Percentiles rank a stretch among this genome's conserved stretches.
Conservation (phyloP, 2,888 invertebrate genomes). For the Agelastica alni region DNA sequence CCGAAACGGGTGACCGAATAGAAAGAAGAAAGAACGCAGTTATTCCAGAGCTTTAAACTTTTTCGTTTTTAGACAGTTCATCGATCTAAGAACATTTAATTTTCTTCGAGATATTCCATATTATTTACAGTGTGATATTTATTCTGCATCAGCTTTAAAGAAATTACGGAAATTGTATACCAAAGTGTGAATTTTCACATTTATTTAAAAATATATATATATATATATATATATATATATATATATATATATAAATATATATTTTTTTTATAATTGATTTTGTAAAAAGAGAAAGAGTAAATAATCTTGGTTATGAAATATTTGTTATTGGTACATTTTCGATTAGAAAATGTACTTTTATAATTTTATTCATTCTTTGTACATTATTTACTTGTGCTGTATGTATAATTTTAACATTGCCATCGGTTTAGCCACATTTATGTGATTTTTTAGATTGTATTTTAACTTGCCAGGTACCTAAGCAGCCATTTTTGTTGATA, state of each 20-base stretch:
- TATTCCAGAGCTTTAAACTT: neutral
- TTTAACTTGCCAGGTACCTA: constrained; percentile 5
- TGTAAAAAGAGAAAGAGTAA: constrained; percentile 38
- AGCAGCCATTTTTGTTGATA: too few species aligned
- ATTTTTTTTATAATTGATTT: constrained; percentile 37
- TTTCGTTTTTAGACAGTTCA: constrained; percentile 22
- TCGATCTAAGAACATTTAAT: constrained; percentile 33
- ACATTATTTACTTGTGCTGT: constrained; percentile 32
- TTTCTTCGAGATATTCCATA: constrained; percentile 31
- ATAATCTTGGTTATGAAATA: constrained; percentile 48
- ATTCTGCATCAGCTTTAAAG: constrained; percentile 23
- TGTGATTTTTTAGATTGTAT: constrained; percentile 52
- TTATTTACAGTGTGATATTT: constrained; percentile 31
- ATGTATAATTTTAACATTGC: too few species aligned
- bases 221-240: too few species aligned
- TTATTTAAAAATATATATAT: too few species aligned
- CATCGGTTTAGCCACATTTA: too few species aligned
- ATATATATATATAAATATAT: constrained; percentile 23
- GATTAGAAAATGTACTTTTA: constrained; percentile 28
- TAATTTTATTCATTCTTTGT: constrained; percentile 35
- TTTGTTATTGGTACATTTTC: constrained; percentile 42
- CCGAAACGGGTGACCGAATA: too few species aligned
- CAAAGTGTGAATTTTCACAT: constrained; percentile 18
- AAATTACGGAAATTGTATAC: constrained; percentile 18
- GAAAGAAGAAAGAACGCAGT: too few species aligned